Conservation (phyloP, 2,113 vertebrate species). For the Ramphastos sulfuratus region DNA sequence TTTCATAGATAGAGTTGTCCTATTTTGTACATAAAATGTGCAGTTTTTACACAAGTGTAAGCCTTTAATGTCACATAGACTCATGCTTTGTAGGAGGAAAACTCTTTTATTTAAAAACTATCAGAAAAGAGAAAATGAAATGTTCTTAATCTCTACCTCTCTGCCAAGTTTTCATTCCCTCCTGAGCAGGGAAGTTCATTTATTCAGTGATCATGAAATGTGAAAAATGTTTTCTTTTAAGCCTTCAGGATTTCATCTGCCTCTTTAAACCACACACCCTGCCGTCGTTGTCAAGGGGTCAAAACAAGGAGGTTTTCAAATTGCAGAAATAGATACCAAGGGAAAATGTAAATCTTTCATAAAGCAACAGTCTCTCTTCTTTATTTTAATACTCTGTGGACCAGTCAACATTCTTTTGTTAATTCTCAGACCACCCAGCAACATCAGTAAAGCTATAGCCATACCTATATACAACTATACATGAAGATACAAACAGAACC, state of each 20-base stretch:
- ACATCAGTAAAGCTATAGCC: background rate
- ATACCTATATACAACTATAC: background rate
- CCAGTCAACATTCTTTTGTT: background rate
- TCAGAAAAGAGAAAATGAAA: background rate
- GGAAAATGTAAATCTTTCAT: background rate
- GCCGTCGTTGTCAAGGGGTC: background rate
- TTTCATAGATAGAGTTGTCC: background rate
- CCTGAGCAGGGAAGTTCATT: constrained; percentile 24
- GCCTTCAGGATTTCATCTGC: background rate
- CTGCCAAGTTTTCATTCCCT: constrained; percentile 25
- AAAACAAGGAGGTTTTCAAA: background rate
- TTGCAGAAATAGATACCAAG: background rate
- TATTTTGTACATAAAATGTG: background rate
- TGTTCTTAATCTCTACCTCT: background rate
- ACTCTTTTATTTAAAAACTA: background rate
- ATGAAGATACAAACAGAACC: background rate
- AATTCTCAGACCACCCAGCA: background rate
- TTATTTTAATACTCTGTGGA: background rate
- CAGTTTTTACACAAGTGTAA: background rate
- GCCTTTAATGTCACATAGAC: background rate
- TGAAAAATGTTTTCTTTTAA: constrained; percentile 28
- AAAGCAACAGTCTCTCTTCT: background rate
- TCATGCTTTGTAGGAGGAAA: background rate
- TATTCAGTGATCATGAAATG: background rate
- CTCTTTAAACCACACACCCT: constrained; percentile 1